Conservation (phyloP, 2,888 invertebrate species). For the Callimorpha dominula region DNA sequence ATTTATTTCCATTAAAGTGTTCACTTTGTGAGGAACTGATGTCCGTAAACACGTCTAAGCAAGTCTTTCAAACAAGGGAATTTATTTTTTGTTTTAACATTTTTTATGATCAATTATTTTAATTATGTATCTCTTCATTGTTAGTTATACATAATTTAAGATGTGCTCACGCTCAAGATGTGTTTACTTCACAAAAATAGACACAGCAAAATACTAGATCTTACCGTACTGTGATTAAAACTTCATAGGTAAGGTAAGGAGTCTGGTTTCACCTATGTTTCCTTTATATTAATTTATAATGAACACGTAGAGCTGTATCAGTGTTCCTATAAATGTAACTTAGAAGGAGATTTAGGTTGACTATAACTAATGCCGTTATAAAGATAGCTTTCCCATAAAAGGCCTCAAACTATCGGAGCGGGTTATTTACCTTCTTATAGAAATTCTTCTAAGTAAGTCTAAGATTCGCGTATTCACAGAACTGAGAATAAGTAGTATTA, state of each 20-base stretch:
- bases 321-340: constrained; percentile 37
- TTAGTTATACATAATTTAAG: background rate
- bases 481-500: too few relatives aligned
- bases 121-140: background rate
- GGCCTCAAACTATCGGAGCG: constrained; percentile 35
- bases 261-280: constrained; percentile 5
- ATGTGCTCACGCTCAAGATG: background rate
- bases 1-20: background rate
- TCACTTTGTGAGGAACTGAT: background rate
- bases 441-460: background rate
- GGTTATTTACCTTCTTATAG: background rate
- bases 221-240: background rate
- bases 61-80: background rate
- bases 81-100: background rate
- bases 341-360: constrained; percentile 65
- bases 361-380: constrained; percentile 62
- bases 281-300: background rate
- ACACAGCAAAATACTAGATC: background rate
- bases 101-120: background rate
- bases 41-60: background rate
- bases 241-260: constrained; percentile 13
- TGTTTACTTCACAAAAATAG: background rate
- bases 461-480: background rate
- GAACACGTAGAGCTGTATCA: constrained; percentile 20
- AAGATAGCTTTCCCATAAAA: constrained; percentile 57